Percentiles rank a stretch among this genome's conserved stretches.
These are phyloP conservation scores for Helleia helle DNA, from an alignment of 2,888 invertebrate genomes.

Conservation along the genomic window DNA sequence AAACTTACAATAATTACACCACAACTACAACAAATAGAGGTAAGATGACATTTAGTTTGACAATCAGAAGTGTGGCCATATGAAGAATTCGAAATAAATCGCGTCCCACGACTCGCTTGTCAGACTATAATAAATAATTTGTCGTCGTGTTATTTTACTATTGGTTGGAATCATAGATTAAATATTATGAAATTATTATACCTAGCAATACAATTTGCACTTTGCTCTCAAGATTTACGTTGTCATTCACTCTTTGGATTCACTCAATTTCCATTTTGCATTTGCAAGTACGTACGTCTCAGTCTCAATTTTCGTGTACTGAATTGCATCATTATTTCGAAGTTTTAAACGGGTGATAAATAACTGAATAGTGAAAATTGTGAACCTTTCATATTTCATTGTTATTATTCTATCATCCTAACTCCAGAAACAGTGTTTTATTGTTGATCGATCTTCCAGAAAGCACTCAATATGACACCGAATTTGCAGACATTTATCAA, in stretches of 20 bases:
- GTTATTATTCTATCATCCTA: background rate
- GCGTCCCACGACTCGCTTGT: too few relatives aligned
- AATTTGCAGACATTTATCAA: constrained; percentile 77
- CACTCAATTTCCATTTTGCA: constrained; percentile 5
- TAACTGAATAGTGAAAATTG: background rate
- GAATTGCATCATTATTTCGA: constrained; percentile 1
- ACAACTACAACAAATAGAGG: too few relatives aligned
- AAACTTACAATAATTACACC: too few relatives aligned
- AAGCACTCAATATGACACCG: constrained; percentile 66
- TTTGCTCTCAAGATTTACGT: background rate
- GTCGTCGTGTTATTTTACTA: too few relatives aligned
- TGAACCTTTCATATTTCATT: background rate
- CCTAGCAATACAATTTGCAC: background rate
- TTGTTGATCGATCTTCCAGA: background rate
- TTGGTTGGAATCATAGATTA: too few relatives aligned
- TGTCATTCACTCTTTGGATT: too few relatives aligned
- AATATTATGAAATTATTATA: too few relatives aligned
- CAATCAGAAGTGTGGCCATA: too few relatives aligned
- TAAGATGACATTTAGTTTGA: too few relatives aligned
- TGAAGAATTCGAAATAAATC: too few relatives aligned
- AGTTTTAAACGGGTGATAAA: background rate
- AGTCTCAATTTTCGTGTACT: background rate
- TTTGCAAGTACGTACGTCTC: background rate
- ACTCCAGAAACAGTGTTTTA: background rate
- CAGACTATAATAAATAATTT: too few relatives aligned